A percentile compares a stretch with the other conserved stretches of the same genome.
Conservation (phyloP, 1,140 invertebrate species). For the Drosophila rhopaloa region DNA sequence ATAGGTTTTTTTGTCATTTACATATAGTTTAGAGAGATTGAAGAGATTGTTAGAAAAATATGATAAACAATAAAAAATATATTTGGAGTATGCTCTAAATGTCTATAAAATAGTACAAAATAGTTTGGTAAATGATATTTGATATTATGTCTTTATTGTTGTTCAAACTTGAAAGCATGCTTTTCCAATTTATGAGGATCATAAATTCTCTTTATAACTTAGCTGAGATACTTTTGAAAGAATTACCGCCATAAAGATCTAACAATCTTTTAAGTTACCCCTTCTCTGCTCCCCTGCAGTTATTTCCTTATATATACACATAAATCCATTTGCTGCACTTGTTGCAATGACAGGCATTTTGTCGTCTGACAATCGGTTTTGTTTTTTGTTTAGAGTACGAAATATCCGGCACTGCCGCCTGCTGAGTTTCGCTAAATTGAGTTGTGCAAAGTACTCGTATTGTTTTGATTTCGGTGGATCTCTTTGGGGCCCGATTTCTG, state of each 20-base stretch:
- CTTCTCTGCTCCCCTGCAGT: neutral
- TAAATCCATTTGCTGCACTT: conserved; percentile 61
- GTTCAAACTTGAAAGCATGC: no score
- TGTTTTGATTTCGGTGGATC: conserved; percentile 47
- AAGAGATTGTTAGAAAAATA: no score
- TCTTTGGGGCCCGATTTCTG: conserved; percentile 29
- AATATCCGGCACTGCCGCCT: conserved; percentile 40
- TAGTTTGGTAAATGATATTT: no score
- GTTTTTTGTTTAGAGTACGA: conserved; percentile 21
- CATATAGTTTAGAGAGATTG: neutral
- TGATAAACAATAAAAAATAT: no score
- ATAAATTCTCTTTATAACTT: no score
- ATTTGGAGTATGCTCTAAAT: no score
- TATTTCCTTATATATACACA: conserved; percentile 7
- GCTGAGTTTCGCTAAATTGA: conserved; percentile 31
- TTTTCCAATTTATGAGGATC: no score
- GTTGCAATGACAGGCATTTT: conserved; percentile 68
- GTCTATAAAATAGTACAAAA: no score
- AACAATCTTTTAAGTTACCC: neutral
- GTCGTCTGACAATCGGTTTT: conserved; percentile 43
- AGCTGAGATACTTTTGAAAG: neutral
- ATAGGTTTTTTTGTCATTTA: neutral
- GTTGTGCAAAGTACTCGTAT: conserved; percentile 54
- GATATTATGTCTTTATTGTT: no score
- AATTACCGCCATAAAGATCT: neutral